Percentiles rank a stretch among this genome's conserved stretches.
Conservation (phyloP, 1,140 invertebrate genomes). For the Drosophila nasuta region DNA sequence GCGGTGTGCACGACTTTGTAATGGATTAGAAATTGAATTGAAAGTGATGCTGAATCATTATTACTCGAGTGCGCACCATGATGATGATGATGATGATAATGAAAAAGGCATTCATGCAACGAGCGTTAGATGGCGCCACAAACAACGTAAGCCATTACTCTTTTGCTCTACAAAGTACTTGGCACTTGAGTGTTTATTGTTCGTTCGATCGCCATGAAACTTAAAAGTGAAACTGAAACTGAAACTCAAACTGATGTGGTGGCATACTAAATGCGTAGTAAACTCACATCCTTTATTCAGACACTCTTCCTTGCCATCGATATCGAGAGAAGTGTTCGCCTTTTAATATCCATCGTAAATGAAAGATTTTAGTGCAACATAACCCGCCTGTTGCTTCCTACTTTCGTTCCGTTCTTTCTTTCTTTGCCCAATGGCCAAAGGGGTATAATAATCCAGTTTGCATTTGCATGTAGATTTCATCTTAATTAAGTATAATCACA, state of each 20-base stretch:
- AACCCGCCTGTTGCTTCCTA: not conserved
- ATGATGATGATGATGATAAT: not conserved
- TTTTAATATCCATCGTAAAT: not conserved
- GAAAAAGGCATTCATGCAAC: not conserved
- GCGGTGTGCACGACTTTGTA: not conserved
- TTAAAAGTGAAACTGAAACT: too few species aligned
- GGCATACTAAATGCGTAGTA: too few species aligned
- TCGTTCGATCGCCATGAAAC: too few species aligned
- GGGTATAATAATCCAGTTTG: constrained; percentile 11
- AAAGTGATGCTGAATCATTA: constrained; percentile 10
- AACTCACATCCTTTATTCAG: too few species aligned
- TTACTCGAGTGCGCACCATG: not conserved
- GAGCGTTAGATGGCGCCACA: not conserved
- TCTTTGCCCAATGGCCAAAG: constrained; percentile 6
- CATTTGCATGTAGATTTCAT: constrained; percentile 9
- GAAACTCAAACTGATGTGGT: too few species aligned
- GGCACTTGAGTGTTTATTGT: too few species aligned
- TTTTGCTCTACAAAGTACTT: too few species aligned
- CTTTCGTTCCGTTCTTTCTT: not conserved
- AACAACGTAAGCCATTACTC: too few species aligned
- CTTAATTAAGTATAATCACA: constrained; percentile 14
- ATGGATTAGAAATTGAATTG: not conserved
- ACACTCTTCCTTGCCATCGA: too few species aligned
- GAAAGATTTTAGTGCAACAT: not conserved
- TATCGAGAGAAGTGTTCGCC: too few species aligned